Evolutionary conservation across 2,888 invertebrate species (phyloP).

Genomic region (Miltochrista miniata): DNA sequence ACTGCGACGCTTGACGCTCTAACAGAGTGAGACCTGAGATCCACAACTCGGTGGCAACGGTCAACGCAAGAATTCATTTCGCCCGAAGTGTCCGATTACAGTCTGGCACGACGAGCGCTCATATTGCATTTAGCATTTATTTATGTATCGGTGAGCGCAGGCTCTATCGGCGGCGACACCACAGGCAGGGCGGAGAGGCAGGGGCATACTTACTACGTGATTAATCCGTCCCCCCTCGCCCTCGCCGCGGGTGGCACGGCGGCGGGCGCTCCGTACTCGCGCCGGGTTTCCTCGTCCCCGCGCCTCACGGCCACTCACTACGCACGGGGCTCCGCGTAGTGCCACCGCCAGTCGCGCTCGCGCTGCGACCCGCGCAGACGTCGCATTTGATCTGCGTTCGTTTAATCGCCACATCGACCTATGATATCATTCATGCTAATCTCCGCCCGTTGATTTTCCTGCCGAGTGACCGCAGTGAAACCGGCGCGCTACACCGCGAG

Average conservation of each 20-base stretch:
- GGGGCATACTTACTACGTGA: constrained; percentile 83
- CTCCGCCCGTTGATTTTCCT: constrained; percentile 76
- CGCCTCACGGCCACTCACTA: constrained; percentile 83
- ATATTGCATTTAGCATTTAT: constrained; percentile 79
- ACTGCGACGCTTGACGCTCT: constrained; percentile 24
- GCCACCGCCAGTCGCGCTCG: constrained; percentile 79
- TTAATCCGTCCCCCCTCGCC: constrained; percentile 67
- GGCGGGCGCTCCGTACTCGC: constrained; percentile 78
- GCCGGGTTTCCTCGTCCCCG: constrained; percentile 84
- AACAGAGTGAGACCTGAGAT: constrained; percentile 8
- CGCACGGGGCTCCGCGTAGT: constrained; percentile 80
- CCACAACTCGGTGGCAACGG: constrained; percentile 58
- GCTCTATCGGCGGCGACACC: constrained; percentile 62
- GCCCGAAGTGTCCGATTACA: constrained; percentile 81
- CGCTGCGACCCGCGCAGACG: constrained; percentile 78
- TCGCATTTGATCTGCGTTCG: constrained; percentile 54
- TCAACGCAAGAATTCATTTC: constrained; percentile 76
- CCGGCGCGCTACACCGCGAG: constrained; percentile 70
- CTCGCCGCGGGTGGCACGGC: constrained; percentile 51
- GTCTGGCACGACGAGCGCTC: constrained; percentile 77
- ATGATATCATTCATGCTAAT: constrained; percentile 79
- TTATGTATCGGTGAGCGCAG: constrained; percentile 78
- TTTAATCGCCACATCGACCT: constrained; percentile 46
- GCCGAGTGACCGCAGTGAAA: constrained; percentile 73
- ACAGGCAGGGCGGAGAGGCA: constrained; percentile 49